Percentiles rank a stretch among this genome's conserved stretches.
phyloP scores from a whole-genome alignment of 2,113 vertebrate species.

The Semicossyphus pulcher region DNA sequence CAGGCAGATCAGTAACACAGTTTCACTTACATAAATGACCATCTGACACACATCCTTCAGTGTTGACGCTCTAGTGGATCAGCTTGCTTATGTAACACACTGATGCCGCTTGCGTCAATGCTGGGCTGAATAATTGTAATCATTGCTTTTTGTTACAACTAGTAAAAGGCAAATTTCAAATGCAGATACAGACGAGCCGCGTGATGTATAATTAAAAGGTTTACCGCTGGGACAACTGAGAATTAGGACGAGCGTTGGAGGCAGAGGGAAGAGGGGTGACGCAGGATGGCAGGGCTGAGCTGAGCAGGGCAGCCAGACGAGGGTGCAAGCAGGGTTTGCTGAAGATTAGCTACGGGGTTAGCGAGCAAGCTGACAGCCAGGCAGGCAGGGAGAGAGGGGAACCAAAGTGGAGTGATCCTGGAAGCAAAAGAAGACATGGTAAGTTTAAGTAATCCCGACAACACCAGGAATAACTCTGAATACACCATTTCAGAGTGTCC shows the following conservation, averaged over 20 bases:
- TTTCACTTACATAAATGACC: not conserved
- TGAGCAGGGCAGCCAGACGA: not conserved
- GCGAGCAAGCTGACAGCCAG: not conserved
- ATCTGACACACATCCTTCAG: slow-evolving; percentile 1
- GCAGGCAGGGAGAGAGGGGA: not conserved
- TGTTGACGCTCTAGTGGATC: not conserved
- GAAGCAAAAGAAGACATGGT: not conserved
- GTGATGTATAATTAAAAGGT: not conserved
- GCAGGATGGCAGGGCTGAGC: not conserved
- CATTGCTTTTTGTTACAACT: not conserved
- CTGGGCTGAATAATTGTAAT: not conserved
- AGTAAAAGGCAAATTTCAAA: not conserved
- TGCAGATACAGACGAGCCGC: not conserved
- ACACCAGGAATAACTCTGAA: not conserved
- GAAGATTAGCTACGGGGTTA: not conserved
- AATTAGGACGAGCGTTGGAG: not conserved
- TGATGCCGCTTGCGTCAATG: not conserved
- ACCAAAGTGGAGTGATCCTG: not conserved
- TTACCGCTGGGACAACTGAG: not conserved
- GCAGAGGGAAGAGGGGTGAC: not conserved
- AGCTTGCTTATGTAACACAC: not conserved
- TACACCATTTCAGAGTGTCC: not conserved
- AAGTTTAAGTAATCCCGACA: not conserved
- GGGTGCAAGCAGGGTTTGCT: not conserved
- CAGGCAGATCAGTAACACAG: not conserved